Evolutionary conservation across 2,888 invertebrate species (phyloP).

Genomic region (Polia nebulosa): DNA sequence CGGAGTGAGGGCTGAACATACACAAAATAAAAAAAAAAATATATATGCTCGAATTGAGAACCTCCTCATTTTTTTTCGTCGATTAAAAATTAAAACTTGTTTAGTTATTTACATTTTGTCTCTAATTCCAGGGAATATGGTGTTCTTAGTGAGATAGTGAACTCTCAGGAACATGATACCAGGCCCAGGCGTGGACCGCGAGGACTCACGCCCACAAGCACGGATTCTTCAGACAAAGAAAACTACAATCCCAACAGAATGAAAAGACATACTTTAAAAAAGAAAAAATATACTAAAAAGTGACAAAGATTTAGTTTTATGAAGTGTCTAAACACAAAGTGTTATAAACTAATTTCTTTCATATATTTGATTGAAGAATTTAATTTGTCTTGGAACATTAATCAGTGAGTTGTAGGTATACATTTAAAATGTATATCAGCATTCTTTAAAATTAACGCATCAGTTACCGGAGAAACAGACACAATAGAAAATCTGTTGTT

Average conservation of each 20-base stretch:
- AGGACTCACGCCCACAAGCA: conserved; percentile 80
- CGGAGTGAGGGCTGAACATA: too few species aligned
- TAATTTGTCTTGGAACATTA: conserved; percentile 5
- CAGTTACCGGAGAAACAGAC: too few species aligned
- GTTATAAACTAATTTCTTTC: too few species aligned
- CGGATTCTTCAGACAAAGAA: conserved; percentile 87
- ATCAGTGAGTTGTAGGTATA: conserved; percentile 3
- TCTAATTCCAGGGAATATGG: conserved; percentile 76
- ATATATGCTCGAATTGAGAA: too few species aligned
- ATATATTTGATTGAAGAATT: too few species aligned
- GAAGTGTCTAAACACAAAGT: too few species aligned
- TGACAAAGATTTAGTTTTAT: too few species aligned
- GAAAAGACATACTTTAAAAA: conserved; percentile 67
- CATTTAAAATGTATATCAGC: conserved; percentile 7
- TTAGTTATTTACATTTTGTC: not conserved
- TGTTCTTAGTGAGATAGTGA: conserved; percentile 72
- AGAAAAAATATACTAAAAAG: conserved; percentile 72
- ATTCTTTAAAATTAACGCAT: conserved; percentile 21
- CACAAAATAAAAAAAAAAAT: too few species aligned
- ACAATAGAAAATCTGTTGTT: too few species aligned
- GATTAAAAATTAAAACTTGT: too few species aligned
- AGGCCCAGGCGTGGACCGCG: conserved; percentile 72
- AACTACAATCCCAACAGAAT: conserved; percentile 84
- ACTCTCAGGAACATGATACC: conserved; percentile 64
- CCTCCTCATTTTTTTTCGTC: too few species aligned